Evolutionary conservation across 2,888 invertebrate species (phyloP).

Genomic region (Yponomeuta evonymella): DNA sequence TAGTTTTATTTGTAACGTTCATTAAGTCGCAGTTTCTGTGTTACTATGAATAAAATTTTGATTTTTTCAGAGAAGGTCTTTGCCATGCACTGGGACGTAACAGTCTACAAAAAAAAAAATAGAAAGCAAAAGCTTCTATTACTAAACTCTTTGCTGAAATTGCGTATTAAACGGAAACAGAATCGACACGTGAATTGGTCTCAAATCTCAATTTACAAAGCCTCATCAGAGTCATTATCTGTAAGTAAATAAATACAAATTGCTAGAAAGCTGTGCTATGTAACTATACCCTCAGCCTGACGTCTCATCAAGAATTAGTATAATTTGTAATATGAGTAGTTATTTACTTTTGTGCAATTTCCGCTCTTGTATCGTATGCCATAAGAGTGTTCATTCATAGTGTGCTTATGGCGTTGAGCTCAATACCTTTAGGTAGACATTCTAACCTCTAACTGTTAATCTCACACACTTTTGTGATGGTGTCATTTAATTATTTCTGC

Average conservation of each 20-base stretch:
- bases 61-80: too few species aligned
- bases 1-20: too few species aligned
- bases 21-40: too few species aligned
- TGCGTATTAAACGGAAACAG: not conserved
- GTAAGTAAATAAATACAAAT: not conserved
- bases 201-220: not conserved
- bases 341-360: not conserved
- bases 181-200: not conserved
- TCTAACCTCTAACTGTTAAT: not conserved
- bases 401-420: not conserved
- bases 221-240: not conserved
- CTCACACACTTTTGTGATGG: not conserved
- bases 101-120: too few species aligned
- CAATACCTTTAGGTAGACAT: not conserved
- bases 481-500: not conserved
- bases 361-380: not conserved
- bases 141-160: not conserved
- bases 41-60: too few species aligned
- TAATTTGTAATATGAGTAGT: not conserved
- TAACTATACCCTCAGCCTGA: not conserved
- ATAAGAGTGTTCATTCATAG: not conserved
- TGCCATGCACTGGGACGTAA: too few species aligned
- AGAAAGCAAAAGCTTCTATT: not conserved
- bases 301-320: not conserved
- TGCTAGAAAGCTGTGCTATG: not conserved